Evolutionary conservation across 1,140 invertebrate genomes (phyloP), one percentile per base, ranked within the genome.

Genomic region (Campoletis sonorensis): DNA sequence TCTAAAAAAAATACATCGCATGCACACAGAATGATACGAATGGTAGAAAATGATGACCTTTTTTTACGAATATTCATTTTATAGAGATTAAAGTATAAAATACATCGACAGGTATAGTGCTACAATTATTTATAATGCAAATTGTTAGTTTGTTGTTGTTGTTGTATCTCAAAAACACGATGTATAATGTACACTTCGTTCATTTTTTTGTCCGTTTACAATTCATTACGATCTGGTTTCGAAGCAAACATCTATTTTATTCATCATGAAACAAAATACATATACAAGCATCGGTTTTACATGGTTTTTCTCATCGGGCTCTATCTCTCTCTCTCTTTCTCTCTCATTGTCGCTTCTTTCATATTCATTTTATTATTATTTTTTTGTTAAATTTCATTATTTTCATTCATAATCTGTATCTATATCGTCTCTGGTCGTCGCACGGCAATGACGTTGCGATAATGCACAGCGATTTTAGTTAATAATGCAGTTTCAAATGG

Each of bases 221-320:
- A 86, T 87, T 86, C 81, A 87, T 87, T 87, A 85, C 81, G 87
- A 58, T 80, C 13, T 8, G 81, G 73, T 84, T 88, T 89, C 82
- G 85, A 88, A 86, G 85, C 86, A 89, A 89, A 89, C 82, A 83
- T 79, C 87, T 90, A 90, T 86, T 90, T 89, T 89, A 89, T 88
- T 90, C 79, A 87, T 90, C 80, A 87, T 85, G 86, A 86, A 90
- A 89, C 87, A 84, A 54, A n/a, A 54, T 54, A 75, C 88, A 90
- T 90, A 89, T 88, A 88, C 88, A 90, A 90, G 88, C 88, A 86
- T 87, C 86, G 85, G 86, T 45, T 88, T 87, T 88, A 88, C 85
- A 90, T 87, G 87, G 84, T 86, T 86, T 88, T 85, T 86, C 79
- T 88, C 83, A 85, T 88, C 84, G 37, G 30, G 70, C 40, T 40